Base-by-base conservation (phyloP, 2,888 invertebrate species). In the Tenthredo notha region DNA sequence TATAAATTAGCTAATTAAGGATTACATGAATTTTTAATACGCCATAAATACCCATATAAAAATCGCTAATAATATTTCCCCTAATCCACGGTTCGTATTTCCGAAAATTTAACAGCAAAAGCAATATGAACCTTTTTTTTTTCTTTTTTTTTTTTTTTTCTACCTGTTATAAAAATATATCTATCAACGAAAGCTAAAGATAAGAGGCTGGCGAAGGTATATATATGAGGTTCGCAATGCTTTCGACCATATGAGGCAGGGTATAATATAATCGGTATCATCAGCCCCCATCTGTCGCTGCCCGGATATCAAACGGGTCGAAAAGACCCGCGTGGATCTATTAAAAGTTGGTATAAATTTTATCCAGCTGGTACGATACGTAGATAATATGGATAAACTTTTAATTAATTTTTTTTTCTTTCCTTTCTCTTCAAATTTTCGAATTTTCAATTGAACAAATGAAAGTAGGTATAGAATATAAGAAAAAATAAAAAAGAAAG, bases 251-350 rank as follows among this genome's bases (percentile, higher is more conserved):
- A n/a, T n/a, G n/a, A n/a, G n/a, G n/a, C n/a, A 4, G 61, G 61
- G 54, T 54, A 54, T 70, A 70, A 70, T 70, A 33, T 70, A 33
- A 70, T 70, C 70, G 33, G 61, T 61, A 61, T 70, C 70, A 70
- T n/a, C n/a, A n/a, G n/a, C n/a, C 29, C 70, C 70, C 70, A 70
- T 70, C 70, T 70, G 70, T 37, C 70, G 70, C 70, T 70, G 33
- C 37, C 33, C 37, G 33, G 33, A 37, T 37, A 70, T 70, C 37
- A 67, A 67, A n/a, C n/a, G 58, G 58, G 54, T 6, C 18, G 7
- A 7, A 7, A 6, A n/a, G 61, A 61, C 12, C 47, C 61, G 25
- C 61, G 25, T 12, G 61, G 12, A 61, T 61, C 61, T 61, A 25
- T 61, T 61, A 25, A 25, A 61, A 61, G 25, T 7, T 54, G 54